These are phyloP conservation scores for Agrotis ipsilon DNA, from an alignment of 2,888 invertebrate species.

Conservation along the genomic window DNA sequence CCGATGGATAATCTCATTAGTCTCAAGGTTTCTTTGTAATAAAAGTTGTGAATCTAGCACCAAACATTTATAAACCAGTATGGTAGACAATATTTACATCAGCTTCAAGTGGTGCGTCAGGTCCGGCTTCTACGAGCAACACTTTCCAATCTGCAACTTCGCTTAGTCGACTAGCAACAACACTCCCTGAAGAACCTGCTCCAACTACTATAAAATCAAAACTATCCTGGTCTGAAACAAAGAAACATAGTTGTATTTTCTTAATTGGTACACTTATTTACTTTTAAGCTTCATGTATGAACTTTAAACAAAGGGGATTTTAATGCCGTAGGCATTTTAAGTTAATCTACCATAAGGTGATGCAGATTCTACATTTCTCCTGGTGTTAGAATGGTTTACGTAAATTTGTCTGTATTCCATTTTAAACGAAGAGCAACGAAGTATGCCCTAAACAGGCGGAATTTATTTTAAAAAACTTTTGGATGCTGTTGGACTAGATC, in stretches of 20 bases:
- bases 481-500: background rate
- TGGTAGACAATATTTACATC: conserved; percentile 62
- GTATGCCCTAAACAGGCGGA: background rate
- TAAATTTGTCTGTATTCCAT: no score
- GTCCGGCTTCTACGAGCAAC: conserved; percentile 63
- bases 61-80: background rate
- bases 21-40: background rate
- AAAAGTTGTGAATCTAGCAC: background rate
- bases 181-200: conserved; percentile 91
- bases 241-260: background rate
- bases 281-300: no score
- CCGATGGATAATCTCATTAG: no score
- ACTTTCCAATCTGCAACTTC: conserved; percentile 71
- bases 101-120: conserved; percentile 58
- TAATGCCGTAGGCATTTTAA: no score
- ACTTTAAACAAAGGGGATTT: no score
- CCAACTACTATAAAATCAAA: conserved; percentile 91
- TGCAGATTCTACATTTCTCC: no score
- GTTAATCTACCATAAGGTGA: no score
- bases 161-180: conserved; percentile 90
- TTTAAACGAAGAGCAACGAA: background rate
- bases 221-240: conserved; percentile 52
- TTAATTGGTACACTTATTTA: background rate
- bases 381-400: no score
- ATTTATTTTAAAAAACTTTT: background rate